These are phyloP conservation scores for Marcusenius ussheri DNA, from an alignment of 2,113 vertebrate genomes.

Conservation along the genomic window DNA sequence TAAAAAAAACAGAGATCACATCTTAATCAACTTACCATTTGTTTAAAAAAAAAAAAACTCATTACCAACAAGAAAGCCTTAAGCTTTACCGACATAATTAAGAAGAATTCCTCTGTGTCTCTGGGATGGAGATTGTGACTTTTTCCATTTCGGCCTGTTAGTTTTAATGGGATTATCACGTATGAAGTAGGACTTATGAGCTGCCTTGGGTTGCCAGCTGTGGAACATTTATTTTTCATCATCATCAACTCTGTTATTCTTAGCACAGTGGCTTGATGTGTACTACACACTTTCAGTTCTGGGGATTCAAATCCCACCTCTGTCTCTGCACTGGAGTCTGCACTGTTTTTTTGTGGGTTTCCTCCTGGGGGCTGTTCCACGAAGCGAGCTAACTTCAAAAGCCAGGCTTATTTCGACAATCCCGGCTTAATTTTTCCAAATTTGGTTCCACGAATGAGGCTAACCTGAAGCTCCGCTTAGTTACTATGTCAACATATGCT, in stretches of 20 bases:
- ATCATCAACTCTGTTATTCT: background rate
- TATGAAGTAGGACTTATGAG: background rate
- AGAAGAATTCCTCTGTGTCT: background rate
- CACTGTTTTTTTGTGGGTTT: background rate
- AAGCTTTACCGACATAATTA: background rate
- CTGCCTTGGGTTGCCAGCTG: background rate
- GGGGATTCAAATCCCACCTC: background rate
- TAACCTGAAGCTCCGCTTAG: too few relatives aligned
- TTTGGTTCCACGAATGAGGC: too few relatives aligned
- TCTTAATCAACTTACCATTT: slow-evolving; percentile 7
- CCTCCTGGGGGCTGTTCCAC: too few relatives aligned
- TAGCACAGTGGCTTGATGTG: background rate
- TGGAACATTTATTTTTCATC: background rate
- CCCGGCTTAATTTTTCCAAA: too few relatives aligned
- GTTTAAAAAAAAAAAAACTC: slow-evolving; percentile 4
- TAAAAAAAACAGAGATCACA: background rate
- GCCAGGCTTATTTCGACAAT: too few relatives aligned
- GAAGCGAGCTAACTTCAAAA: too few relatives aligned
- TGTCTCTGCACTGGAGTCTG: background rate
- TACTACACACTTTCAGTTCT: background rate
- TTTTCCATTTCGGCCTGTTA: background rate
- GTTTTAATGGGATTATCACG: background rate
- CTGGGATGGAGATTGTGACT: background rate
- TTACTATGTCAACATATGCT: too few relatives aligned
- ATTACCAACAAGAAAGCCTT: slow-evolving; percentile 13